Conservation (phyloP, 2,797 vertebrate species). For the Gadopsis bispinosus region DNA sequence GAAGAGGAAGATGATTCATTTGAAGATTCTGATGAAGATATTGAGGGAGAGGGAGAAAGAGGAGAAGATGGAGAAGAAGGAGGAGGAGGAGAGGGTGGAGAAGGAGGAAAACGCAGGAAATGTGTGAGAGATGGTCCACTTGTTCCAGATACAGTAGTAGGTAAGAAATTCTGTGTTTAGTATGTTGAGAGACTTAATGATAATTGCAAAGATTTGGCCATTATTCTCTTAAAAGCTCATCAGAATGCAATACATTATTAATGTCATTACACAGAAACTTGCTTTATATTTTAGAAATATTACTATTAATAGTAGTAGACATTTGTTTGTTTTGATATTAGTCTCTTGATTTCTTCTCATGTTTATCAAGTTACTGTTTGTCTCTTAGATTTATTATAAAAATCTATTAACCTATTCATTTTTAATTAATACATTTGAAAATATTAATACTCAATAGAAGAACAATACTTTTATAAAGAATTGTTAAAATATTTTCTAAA, state of each 20-base stretch:
- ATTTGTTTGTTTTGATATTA: slow-evolving; percentile 6
- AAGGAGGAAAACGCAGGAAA: slow-evolving; percentile 57
- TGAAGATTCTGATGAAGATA: slow-evolving; percentile 51
- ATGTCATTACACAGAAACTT: neutral
- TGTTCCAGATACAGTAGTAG: slow-evolving; percentile 73
- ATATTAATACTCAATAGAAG: neutral
- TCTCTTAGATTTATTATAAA: slow-evolving; percentile 4
- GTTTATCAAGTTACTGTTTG: slow-evolving; percentile 12
- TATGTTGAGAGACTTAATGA: neutral
- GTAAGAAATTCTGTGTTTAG: slow-evolving; percentile 64
- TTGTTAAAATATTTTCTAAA: neutral
- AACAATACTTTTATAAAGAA: neutral
- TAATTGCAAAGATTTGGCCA: neutral
- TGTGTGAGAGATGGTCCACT: slow-evolving; percentile 64
- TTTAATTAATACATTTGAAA: neutral
- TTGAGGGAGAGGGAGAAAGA: slow-evolving; percentile 17
- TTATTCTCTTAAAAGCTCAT: neutral
- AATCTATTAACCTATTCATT: neutral
- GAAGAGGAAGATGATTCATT: slow-evolving; percentile 46
- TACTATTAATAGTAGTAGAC: neutral
- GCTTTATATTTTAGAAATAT: neutral
- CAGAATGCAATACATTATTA: neutral
- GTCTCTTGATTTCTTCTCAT: neutral
- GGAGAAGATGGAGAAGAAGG: slow-evolving; percentile 7
- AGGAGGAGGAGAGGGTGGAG: slow-evolving; percentile 8